Evolutionary conservation across 2,888 invertebrate species (phyloP).

Genomic region (Drosophila cracens): DNA sequence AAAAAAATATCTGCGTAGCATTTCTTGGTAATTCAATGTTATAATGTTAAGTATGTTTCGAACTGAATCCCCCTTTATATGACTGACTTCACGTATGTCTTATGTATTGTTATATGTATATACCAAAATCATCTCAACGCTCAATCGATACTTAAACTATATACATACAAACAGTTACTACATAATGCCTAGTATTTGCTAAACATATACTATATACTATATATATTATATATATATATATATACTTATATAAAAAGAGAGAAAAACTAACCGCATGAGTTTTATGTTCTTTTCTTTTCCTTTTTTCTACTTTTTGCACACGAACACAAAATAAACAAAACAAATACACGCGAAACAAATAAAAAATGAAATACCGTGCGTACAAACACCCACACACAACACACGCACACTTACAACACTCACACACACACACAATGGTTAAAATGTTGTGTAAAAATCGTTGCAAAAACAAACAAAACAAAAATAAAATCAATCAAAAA

Average conservation of each 20-base stretch:
- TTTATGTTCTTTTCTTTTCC: constrained; percentile 84
- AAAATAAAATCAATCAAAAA: constrained; percentile 47
- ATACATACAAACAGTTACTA: constrained; percentile 61
- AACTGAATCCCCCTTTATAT: constrained; percentile 63
- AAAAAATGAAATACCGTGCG: constrained; percentile 47
- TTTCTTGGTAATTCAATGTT: constrained; percentile 78
- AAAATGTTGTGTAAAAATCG: constrained; percentile 77
- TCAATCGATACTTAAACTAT: constrained; percentile 55
- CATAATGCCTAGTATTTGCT: constrained; percentile 76
- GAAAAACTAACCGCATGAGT: constrained; percentile 84
- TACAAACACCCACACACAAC: constrained; percentile 39
- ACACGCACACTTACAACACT: constrained; percentile 41
- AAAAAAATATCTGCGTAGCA: constrained; percentile 54
- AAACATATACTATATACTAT: constrained; percentile 53
- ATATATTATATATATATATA: constrained; percentile 43
- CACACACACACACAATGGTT: constrained; percentile 60
- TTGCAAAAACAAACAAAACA: constrained; percentile 58
- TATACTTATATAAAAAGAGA: constrained; percentile 70
- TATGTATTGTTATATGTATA: constrained; percentile 79
- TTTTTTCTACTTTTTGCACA: constrained; percentile 83
- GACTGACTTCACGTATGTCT: constrained; percentile 77
- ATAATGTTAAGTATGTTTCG: constrained; percentile 78
- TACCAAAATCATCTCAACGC: constrained; percentile 71
- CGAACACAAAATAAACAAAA: constrained; percentile 59
- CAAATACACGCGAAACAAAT: constrained; percentile 46